A percentile compares a stretch with the other conserved stretches of the same genome.
Conservation (phyloP, 2,113 vertebrate species). For the Salvelinus sp. region DNA sequence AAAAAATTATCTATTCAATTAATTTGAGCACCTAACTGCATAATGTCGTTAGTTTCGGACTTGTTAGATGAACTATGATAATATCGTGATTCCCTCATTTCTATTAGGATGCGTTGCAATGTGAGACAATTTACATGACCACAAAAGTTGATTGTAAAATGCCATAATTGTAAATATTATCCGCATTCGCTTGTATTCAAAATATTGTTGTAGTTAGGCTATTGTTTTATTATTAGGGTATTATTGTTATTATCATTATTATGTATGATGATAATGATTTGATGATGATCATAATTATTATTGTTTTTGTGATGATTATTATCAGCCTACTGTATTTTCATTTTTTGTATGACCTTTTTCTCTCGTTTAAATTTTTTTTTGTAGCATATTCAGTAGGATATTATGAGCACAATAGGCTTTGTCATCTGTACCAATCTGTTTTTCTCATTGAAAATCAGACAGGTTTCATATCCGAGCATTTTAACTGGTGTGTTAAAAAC, state of each 20-base stretch:
- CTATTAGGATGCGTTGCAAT: slow-evolving; percentile 25
- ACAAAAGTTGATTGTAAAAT: neutral
- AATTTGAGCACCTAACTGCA: slow-evolving; percentile 78
- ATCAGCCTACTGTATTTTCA: neutral
- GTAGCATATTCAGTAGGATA: neutral
- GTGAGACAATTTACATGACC: slow-evolving; percentile 5
- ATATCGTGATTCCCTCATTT: neutral
- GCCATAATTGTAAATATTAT: neutral
- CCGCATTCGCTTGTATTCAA: neutral
- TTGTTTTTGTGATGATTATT: neutral
- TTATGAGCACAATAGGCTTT: neutral
- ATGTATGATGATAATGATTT: neutral
- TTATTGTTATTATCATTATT: slow-evolving; percentile 5
- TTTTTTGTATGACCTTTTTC: slow-evolving; percentile 1
- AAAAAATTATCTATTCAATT: slow-evolving; percentile 80
- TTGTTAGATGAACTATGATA: slow-evolving; percentile 23
- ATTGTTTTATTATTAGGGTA: slow-evolving; percentile 1
- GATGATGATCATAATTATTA: neutral
- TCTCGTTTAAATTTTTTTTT: neutral
- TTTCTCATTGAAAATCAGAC: neutral
- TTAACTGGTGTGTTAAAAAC: slow-evolving; percentile 82
- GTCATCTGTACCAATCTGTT: neutral
- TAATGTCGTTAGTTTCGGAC: neutral
- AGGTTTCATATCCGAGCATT: slow-evolving; percentile 32
- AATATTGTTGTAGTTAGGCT: neutral